Conservation (phyloP, 2,113 vertebrate species). For the Agapornis roseicollis region DNA sequence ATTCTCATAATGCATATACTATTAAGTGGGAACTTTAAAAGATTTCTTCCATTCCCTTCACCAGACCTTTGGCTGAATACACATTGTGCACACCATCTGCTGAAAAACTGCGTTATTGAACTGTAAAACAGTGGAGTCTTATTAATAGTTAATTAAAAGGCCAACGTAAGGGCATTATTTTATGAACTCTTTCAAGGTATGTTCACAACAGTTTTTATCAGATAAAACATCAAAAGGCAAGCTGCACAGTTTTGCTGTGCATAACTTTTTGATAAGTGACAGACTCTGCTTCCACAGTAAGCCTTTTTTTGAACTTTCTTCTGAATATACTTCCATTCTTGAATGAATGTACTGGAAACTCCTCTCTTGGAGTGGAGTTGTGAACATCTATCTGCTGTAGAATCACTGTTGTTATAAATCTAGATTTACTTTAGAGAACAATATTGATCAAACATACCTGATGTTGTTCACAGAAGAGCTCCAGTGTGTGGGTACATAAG, state of each 20-base stretch:
- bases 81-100: not conserved
- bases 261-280: not conserved
- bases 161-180: conserved; percentile 50
- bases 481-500: not conserved
- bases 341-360: not conserved
- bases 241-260: not conserved
- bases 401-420: not conserved
- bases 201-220: conserved; percentile 45
- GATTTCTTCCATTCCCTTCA: not conserved
- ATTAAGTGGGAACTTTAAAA: not conserved
- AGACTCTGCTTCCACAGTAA: not conserved
- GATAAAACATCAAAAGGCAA: conserved; percentile 44
- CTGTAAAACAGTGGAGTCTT: conserved; percentile 41
- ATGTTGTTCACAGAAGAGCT: not conserved
- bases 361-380: not conserved
- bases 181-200: conserved; percentile 54
- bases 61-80: not conserved
- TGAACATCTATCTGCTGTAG: not conserved
- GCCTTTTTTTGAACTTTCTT: conserved; percentile 16
- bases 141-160: conserved; percentile 68
- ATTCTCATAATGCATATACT: not conserved
- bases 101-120: conserved; percentile 30
- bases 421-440: not conserved
- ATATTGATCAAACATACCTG: not conserved
- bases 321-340: not conserved